Base-by-base conservation (phyloP, 2,888 invertebrate genomes). In the Euplagia quadripunctaria region DNA sequence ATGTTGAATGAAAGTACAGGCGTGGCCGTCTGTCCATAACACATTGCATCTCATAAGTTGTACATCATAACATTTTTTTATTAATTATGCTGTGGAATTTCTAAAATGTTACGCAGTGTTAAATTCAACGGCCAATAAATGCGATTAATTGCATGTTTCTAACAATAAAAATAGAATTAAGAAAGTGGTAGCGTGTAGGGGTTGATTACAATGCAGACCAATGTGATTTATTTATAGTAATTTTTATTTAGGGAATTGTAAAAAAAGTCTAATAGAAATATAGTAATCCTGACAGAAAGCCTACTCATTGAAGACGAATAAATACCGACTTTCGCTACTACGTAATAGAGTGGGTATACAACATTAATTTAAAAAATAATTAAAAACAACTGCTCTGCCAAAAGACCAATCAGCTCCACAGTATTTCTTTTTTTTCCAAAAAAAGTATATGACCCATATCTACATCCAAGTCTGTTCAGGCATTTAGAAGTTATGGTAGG, bases 1-100 rank as follows among this genome's bases (percentile, higher is more conserved):
- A 73, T 76, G 58, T 71, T 71, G 77, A 76, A 83, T 78, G 83
- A 82, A 83, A 85, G 83, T 82, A 68, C 64, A 74, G 81, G 81
- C 77, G 83, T 74, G 85, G 79, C 69, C 16, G 64, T 46, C 65
- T 42, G 46, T 17, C 76, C 70, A 77, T 77, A 84, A 77, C 79
- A 77, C 77, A 80, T 79, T 78, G 76, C 75, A 64, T 77, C 78
- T 81, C 73, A 68, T 75, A 79, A 79, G 78, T 75, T 74, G 69
- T 83, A 76, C 73, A 71, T 82, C 73, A 71, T 75, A 76, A 73
- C 74, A 70, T 75, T 75, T 80, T 66, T 73, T 72, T 76, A 71
- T 79, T 75, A 72, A 79, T 78, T 81, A 72, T 71, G 17, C 66
- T 71, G 74, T 68, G 73, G 75, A 77, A 82, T 83, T 76, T 81